A percentile compares a stretch with the other conserved stretches of the same genome.
Conservation (phyloP, 2,797 vertebrate genomes). For the Aplochiton taeniatus region DNA sequence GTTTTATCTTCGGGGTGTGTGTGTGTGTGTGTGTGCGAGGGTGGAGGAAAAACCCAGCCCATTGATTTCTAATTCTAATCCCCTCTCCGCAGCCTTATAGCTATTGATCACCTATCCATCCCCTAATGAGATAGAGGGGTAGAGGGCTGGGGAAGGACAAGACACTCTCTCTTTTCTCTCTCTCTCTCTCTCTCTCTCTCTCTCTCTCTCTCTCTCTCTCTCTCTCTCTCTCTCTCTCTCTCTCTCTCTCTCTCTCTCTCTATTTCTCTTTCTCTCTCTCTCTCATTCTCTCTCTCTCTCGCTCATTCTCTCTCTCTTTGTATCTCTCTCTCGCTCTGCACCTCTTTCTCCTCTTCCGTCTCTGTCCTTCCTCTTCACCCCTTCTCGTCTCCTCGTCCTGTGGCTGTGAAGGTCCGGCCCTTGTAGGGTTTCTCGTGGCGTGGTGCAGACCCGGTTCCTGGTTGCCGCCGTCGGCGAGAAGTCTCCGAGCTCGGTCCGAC, state of each 20-base stretch:
- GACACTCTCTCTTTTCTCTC: conserved; percentile 21
- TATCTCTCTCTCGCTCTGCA: conserved; percentile 8
- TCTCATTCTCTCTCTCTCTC: conserved; percentile 8
- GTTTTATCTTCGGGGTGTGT: neutral
- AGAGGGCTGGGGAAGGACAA: conserved; percentile 70
- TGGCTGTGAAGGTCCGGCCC: too few relatives aligned
- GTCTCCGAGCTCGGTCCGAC: too few relatives aligned
- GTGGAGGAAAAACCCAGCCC: conserved; percentile 72
- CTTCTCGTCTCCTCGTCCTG: neutral
- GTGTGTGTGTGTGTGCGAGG: conserved; percentile 28
- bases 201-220: neutral
- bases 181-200: neutral
- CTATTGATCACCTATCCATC: conserved; percentile 73
- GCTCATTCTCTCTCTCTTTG: neutral
- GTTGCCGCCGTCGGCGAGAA: too few relatives aligned
- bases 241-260: neutral
- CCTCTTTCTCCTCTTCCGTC: conserved; percentile 10
- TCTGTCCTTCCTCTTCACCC: conserved; percentile 38
- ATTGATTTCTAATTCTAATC: conserved; percentile 79
- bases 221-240: neutral
- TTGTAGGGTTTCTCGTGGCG: too few relatives aligned
- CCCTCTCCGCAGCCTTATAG: conserved; percentile 56
- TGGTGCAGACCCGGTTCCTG: too few relatives aligned
- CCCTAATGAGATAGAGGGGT: conserved; percentile 65
- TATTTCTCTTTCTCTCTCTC: neutral